Conservation (phyloP, 1,140 invertebrate genomes). For the Globodera rostochiensis region DNA sequence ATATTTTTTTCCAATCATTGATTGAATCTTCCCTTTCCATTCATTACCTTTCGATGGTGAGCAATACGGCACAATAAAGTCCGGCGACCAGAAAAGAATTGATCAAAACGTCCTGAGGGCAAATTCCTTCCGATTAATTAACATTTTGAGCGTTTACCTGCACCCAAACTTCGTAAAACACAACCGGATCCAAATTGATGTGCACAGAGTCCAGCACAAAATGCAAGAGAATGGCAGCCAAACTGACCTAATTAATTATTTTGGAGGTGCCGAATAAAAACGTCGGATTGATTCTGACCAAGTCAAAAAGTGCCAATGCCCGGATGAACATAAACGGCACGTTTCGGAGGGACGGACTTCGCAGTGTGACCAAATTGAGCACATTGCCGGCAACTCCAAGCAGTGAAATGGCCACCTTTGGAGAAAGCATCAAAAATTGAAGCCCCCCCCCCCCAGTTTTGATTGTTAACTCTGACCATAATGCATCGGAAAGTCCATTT, state of each 20-base stretch:
- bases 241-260: constrained; percentile 43
- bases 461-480: constrained; percentile 38
- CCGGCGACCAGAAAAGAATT: constrained; percentile 64
- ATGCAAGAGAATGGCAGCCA: constrained; percentile 55
- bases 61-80: constrained; percentile 60
- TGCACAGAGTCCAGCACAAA: constrained; percentile 48
- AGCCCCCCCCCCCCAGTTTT: constrained; percentile 8
- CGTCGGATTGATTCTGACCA: constrained; percentile 43
- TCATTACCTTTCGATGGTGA: constrained; percentile 57
- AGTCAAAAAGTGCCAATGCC: constrained; percentile 59
- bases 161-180: constrained; percentile 52
- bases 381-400: constrained; percentile 59
- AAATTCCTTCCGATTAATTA: constrained; percentile 35
- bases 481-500: constrained; percentile 45
- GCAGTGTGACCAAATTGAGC: constrained; percentile 55
- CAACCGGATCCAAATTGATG: constrained; percentile 30
- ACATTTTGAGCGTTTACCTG: constrained; percentile 9
- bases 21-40: no score
- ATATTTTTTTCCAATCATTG: no score
- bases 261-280: neutral
- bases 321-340: constrained; percentile 64
- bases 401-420: constrained; percentile 53
- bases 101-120: constrained; percentile 58
- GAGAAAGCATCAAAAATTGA: neutral
- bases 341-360: constrained; percentile 58